Evolutionary conservation across 2,797 vertebrate species (phyloP), one percentile per base, ranked within the genome.

Genomic region (Sorex maritimensis): DNA sequence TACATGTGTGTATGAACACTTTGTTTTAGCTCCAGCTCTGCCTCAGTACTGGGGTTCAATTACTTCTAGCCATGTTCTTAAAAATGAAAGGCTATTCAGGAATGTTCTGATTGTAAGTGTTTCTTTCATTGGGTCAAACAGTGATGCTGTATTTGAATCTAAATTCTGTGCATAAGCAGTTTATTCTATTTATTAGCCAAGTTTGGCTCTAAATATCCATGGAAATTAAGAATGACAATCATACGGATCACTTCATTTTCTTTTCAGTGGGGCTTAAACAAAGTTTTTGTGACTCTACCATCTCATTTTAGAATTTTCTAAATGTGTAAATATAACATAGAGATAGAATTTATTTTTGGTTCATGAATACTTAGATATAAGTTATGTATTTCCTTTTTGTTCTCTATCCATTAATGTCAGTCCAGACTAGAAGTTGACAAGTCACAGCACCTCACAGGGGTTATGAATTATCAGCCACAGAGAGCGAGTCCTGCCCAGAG

Each of bases 271-370:
- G 99, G 98, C 98, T 98, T 98, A 98, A 98, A 98, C 98, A 98
- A 98, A 98, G 97, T 98, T 98, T 98, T 93, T 97, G 97, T 97
- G 97, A 98, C 98, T 98, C 98, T 98, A 98, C 98, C 99, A 99
- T 99, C 98, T 99, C 98, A 98, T 99, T 98, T 98, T 98, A 98
- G 98, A 98, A 96, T 97, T 98, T 98, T 98, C 99, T 98, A 96
- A 98, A 99, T 99, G 98, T 99, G 99, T 99, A 99, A 99, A 99
- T 99, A 99, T 99, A 99, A 99, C 99, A 99, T 99, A 99, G 99
- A 99, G 98, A 99, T 99, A 99, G 98, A 99, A 98, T 98, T 99
- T 99, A 99, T 99, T 99, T 98, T 99, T 99, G 99, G 98, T 99
- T 99, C 98, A 98, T 98, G 98, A 97, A 98, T 99, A 98, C 98